Conservation (phyloP, 2,797 vertebrate genomes). For the Neomorphus geoffroyi region DNA sequence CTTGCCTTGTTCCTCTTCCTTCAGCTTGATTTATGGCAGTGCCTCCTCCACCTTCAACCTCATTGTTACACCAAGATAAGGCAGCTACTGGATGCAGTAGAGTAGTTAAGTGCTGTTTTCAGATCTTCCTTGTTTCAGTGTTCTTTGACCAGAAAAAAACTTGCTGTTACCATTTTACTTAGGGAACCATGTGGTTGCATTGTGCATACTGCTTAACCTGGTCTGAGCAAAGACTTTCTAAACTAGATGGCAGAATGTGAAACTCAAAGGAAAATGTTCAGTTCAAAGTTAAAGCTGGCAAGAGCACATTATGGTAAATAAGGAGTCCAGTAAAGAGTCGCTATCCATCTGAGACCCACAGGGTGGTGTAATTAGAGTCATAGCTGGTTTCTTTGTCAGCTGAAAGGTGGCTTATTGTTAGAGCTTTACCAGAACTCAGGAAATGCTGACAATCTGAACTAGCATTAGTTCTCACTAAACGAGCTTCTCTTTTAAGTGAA, state of each 20-base stretch:
- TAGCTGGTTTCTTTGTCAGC: background rate
- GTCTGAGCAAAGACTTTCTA: background rate
- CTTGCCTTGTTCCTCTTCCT: constrained; percentile 21
- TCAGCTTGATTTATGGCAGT: constrained; percentile 7
- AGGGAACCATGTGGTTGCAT: background rate
- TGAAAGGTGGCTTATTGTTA: background rate
- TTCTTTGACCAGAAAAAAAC: background rate
- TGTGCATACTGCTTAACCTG: background rate
- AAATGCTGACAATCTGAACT: background rate
- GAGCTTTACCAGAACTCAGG: background rate
- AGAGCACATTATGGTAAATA: background rate
- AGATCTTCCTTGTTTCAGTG: background rate
- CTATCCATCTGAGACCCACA: background rate
- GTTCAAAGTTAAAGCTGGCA: background rate
- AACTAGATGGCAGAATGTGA: background rate
- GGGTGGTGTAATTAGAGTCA: background rate
- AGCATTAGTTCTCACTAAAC: background rate
- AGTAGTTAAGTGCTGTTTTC: background rate
- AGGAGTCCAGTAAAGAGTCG: background rate
- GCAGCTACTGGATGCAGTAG: background rate
- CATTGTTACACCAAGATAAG: constrained; percentile 1
- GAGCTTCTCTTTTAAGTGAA: background rate
- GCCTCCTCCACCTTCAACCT: constrained; percentile 26
- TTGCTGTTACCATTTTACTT: background rate
- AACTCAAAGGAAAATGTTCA: background rate